phyloP scores from a whole-genome alignment of 2,113 vertebrate species.

The Calidris pygmaea region DNA sequence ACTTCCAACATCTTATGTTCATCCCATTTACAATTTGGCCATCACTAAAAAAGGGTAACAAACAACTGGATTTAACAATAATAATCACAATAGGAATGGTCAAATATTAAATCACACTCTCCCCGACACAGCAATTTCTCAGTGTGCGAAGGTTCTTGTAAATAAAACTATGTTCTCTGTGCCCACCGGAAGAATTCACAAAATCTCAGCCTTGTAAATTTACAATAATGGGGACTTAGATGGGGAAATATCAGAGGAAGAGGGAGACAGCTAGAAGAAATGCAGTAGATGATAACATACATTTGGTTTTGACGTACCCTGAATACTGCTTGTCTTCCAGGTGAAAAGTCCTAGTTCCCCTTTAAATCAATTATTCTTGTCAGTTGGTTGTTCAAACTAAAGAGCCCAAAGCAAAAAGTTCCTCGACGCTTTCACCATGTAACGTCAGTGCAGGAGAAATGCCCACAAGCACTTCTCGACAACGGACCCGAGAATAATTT shows the following conservation, averaged over 20 bases:
- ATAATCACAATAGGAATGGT: not conserved
- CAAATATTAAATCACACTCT: not conserved
- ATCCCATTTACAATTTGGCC: not conserved
- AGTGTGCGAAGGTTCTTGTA: fast-evolving
- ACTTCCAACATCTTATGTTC: not conserved
- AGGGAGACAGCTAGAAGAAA: not conserved
- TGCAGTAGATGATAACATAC: not conserved
- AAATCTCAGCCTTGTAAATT: not conserved
- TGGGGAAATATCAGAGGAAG: not conserved
- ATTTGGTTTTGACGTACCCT: not conserved
- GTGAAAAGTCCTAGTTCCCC: not conserved
- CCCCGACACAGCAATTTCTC: not conserved
- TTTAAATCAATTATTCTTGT: not conserved
- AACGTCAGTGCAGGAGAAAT: not conserved
- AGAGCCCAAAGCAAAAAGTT: not conserved
- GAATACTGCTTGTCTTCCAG: not conserved
- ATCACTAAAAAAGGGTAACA: not conserved
- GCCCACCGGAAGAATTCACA: not conserved
- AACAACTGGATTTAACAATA: not conserved
- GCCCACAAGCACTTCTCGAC: not conserved
- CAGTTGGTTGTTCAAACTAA: not conserved
- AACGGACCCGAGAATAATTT: not conserved
- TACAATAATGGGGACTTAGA: not conserved
- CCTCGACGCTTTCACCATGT: not conserved
- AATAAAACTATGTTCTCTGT: not conserved